These are phyloP conservation scores for Talpa occidentalis DNA, from an alignment of 2,113 vertebrate species.

Conservation along the genomic window DNA sequence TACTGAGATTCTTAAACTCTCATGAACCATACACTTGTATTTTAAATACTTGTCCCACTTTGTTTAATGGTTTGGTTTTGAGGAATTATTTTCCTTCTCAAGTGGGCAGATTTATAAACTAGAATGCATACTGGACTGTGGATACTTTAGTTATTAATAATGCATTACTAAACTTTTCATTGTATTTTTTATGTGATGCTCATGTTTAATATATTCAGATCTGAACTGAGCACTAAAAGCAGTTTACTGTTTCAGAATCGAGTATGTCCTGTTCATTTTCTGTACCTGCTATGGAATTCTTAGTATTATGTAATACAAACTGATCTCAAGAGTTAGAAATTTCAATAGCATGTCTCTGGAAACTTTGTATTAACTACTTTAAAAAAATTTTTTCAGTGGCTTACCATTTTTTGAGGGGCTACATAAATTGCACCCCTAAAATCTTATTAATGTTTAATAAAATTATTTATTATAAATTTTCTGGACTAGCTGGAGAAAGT, in stretches of 20 bases:
- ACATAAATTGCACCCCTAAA: constrained; percentile 76
- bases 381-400: constrained; percentile 53
- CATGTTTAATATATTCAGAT: constrained; percentile 30
- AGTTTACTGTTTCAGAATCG: constrained; percentile 55
- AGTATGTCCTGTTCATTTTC: constrained; percentile 27
- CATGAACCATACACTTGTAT: constrained; percentile 54
- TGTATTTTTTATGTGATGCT: constrained; percentile 51
- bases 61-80: constrained; percentile 42
- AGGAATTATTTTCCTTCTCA: constrained; percentile 41
- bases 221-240: constrained; percentile 37
- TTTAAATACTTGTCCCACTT: constrained; percentile 54
- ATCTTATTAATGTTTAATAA: constrained; percentile 64
- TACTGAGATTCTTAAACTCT: constrained; percentile 46
- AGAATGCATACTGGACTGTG: constrained; percentile 36
- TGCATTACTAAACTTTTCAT: constrained; percentile 65
- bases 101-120: constrained; percentile 56
- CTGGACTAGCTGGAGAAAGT: constrained; percentile 84
- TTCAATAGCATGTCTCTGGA: constrained; percentile 4
- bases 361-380: constrained; percentile 54
- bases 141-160: constrained; percentile 67
- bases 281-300: constrained; percentile 60
- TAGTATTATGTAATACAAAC: constrained; percentile 31
- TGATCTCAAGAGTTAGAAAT: constrained; percentile 19
- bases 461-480: constrained; percentile 86
- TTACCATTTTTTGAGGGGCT: constrained; percentile 77